Base-by-base conservation (phyloP, 2,888 invertebrate species). In the Pantelozetes paolii region DNA sequence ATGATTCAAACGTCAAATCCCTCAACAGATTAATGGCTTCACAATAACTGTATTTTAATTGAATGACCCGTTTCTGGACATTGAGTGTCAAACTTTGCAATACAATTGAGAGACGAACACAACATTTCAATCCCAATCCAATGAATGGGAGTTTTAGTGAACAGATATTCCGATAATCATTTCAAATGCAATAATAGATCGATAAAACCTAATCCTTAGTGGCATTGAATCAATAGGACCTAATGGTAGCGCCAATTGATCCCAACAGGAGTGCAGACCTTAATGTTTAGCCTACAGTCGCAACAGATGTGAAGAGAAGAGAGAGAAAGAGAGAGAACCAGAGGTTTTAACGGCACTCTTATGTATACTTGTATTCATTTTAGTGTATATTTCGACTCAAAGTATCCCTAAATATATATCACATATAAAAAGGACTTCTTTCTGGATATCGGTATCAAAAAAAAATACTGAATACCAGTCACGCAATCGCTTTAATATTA, bases 401-500 rank as follows among this genome's bases (percentile, higher is more conserved):
- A 69, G 26, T 69, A 45, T 69, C 26, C 69, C 28, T 64, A 20
- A 64, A 36, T 36, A 64, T 36, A 64, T 28, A 20, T 57, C 54
- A 30, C 15, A 57, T 57, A 57, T 57, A 28, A 57, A 57, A 57
- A 57, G 57, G 57, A 30, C 57, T 57, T 28, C 57, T 54, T 64
- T 64, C 9, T 36, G 32, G 62, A 64, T 64, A 64, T 64, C 62
- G 62, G 62, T 64, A 64, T 20, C 62, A 36, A 32, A 59, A 59
- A 32, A 59, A 62, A 36, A 64, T 64, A 64, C n/a, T 64, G 36
- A 42, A 69, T 45, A 28, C 40, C 23, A 69, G 69, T 69, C 69
- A 69, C 69, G 69, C 69, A 69, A 69, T 69, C 42, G 69, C 45
- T 69, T 69, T 69, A 69, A 45, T 69, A 69, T 45, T 69, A 69